These are phyloP conservation scores for Thalpophila matura DNA, from an alignment of 2,888 invertebrate genomes.

Conservation along the genomic window DNA sequence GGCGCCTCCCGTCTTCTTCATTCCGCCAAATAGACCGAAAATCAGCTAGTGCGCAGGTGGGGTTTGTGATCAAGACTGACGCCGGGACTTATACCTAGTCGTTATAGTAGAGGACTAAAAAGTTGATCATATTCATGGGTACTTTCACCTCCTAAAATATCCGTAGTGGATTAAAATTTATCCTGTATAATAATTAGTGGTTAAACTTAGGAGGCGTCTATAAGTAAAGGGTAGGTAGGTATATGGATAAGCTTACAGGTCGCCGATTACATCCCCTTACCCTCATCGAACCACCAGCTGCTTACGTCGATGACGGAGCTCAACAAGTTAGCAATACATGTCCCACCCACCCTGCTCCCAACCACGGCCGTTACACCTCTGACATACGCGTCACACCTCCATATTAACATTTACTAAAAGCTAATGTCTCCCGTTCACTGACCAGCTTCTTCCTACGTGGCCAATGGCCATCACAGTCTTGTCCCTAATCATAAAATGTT, in stretches of 20 bases:
- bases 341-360: constrained; percentile 22
- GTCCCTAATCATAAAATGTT: constrained; percentile 65
- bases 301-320: constrained; percentile 26
- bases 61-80: too few relatives aligned
- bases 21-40: too few relatives aligned
- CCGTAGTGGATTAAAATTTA: too few relatives aligned
- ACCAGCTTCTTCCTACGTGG: constrained; percentile 44
- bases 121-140: too few relatives aligned
- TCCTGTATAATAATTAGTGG: background rate
- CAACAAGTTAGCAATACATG: constrained; percentile 54
- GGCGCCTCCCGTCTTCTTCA: too few relatives aligned
- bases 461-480: constrained; percentile 45
- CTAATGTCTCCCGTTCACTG: constrained; percentile 11
- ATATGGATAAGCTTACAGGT: constrained; percentile 27
- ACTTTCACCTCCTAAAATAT: too few relatives aligned
- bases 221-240: constrained; percentile 5
- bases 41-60: too few relatives aligned
- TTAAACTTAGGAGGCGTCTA: too few relatives aligned
- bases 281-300: constrained; percentile 35
- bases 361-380: constrained; percentile 11
- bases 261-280: constrained; percentile 23
- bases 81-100: too few relatives aligned
- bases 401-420: constrained; percentile 14
- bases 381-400: constrained; percentile 9
- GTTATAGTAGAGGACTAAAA: too few relatives aligned